Base-by-base conservation (phyloP, 2,888 invertebrate species). In the Ommatoiulus sabulosus region DNA sequence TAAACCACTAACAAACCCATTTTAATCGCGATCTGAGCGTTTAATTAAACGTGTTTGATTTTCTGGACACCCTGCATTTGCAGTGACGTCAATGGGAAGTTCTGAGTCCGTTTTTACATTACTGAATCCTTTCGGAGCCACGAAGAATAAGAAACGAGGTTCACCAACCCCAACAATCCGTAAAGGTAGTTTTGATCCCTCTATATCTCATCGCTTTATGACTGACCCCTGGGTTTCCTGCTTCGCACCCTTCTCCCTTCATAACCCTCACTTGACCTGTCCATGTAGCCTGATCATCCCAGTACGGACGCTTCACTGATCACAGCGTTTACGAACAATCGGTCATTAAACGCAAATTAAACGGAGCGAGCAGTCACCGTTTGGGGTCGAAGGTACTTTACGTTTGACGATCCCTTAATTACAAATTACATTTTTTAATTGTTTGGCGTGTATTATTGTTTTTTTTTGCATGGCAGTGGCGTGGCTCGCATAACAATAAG, bases 131-230 rank as follows among this genome's bases (percentile, higher is more conserved):
- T 87, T 87, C 10, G 87, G 87, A 52, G 17, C n/a, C 48, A 89
- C 20, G 89, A 89, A 15, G 90, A 91, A 20, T 90, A 90, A 12
- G 90, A 90, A 46, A 90, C 90, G 90, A 89, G 89, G 90, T 88
- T 85, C 87, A 10, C 87, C 86, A 84, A 88, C 87, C 84, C 86
- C 85, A n/a, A 85, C 44, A 44, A 85, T 44, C 85, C 44, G 85
- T 20, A 46, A 85, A 85, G 85, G 85, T 85, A 85, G 85, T 85
- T 52, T 52, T 20, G 17, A 44, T 52, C 20, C 48, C 87, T 86
- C 86, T 87, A 10, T 85, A 17, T 85, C 44, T 85, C n/a, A 35
- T 85, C 17, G 20, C 15, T 46, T 85, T 85, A 84, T 20, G 20
- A 85, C 10, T 85, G n/a, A 84, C 1, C 20, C 85, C 44, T 24